A percentile compares a stretch with the other conserved stretches of the same genome.
Conservation (phyloP, 2,113 vertebrate species). For the Psilopogon haemacephalus region DNA sequence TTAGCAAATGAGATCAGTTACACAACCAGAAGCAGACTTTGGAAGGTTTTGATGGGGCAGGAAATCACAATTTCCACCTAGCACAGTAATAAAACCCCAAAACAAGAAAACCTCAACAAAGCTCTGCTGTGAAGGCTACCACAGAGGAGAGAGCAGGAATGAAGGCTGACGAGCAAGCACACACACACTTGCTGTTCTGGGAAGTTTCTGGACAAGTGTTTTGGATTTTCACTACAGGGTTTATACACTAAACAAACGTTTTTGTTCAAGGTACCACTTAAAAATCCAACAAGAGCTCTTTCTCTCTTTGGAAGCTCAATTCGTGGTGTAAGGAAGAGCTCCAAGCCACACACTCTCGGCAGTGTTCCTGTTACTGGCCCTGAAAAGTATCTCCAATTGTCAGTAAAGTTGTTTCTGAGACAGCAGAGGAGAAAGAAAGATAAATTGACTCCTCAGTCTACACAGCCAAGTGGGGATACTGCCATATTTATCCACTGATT, state of each 20-base stretch:
- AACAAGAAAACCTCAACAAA: too few species aligned
- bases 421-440: background rate
- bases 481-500: background rate
- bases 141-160: background rate
- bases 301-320: background rate
- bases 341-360: background rate
- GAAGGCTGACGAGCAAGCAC: background rate
- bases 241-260: background rate
- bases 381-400: background rate
- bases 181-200: background rate
- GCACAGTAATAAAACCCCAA: background rate
- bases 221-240: background rate
- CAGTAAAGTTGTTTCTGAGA: background rate
- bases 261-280: background rate
- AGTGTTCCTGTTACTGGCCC: background rate
- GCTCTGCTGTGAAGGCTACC: background rate
- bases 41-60: background rate
- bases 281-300: background rate
- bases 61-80: background rate
- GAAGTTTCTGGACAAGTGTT: background rate
- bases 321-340: background rate
- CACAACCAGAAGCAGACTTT: background rate
- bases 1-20: background rate
- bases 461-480: background rate
- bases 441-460: background rate